Percentiles rank a stretch among this genome's conserved stretches.
phyloP scores from a whole-genome alignment of 2,888 invertebrate genomes.

The Ormia ochracea region DNA sequence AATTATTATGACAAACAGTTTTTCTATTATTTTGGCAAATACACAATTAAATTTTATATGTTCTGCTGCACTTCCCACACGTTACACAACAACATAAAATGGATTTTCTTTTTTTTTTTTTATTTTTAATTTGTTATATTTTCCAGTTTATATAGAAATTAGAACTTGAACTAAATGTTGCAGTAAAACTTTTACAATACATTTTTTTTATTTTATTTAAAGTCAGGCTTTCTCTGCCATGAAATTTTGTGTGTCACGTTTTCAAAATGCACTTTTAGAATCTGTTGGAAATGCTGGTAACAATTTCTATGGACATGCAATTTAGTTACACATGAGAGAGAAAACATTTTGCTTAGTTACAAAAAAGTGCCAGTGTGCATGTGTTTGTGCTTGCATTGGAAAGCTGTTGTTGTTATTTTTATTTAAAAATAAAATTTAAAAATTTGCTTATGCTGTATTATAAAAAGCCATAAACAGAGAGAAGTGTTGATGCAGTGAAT shows the following conservation, averaged over 20 bases:
- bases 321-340: neutral
- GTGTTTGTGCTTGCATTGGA: neutral
- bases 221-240: constrained; percentile 24
- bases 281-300: constrained; percentile 6
- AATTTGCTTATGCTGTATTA: constrained; percentile 30
- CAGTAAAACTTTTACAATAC: constrained; percentile 10
- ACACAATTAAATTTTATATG: constrained; percentile 25
- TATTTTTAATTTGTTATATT: neutral
- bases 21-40: neutral
- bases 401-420: neutral
- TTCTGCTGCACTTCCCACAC: neutral
- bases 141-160: neutral
- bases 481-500: constrained; percentile 55
- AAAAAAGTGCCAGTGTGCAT: neutral
- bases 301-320: constrained; percentile 15
- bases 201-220: neutral
- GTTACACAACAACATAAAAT: neutral
- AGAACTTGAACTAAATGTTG: constrained; percentile 42
- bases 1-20: constrained; percentile 21
- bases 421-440: constrained; percentile 13
- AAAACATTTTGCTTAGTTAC: neutral
- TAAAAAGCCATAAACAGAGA: constrained; percentile 33
- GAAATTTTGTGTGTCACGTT: constrained; percentile 45
- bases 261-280: constrained; percentile 33
- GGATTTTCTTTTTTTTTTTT: neutral